Conservation (phyloP, 1,140 invertebrate species). For the Bombus sylvicola region DNA sequence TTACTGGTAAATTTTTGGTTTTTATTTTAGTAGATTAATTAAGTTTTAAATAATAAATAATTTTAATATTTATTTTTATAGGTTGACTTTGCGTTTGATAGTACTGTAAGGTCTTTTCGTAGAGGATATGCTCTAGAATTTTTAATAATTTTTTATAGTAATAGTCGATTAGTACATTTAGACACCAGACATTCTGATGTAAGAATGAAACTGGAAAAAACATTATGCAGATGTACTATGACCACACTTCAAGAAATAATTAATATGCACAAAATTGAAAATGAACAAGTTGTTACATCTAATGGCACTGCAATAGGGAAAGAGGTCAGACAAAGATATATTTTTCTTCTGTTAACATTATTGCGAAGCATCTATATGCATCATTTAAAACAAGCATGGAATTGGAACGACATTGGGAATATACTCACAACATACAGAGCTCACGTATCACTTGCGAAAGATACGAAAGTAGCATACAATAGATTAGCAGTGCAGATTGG, state of each 20-base stretch:
- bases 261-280: constrained; percentile 58
- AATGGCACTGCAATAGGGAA: constrained; percentile 60
- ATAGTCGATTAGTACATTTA: constrained; percentile 79
- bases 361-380: constrained; percentile 75
- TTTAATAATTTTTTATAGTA: constrained; percentile 85
- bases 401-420: constrained; percentile 79
- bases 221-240: constrained; percentile 72
- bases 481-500: constrained; percentile 79
- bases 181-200: constrained; percentile 62
- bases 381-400: constrained; percentile 75
- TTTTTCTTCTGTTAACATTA: constrained; percentile 78
- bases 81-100: constrained; percentile 85
- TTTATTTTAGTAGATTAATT: background rate
- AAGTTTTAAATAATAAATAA: background rate
- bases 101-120: constrained; percentile 85
- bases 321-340: constrained; percentile 80
- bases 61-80: constrained; percentile 39
- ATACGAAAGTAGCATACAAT: constrained; percentile 81
- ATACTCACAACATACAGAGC: constrained; percentile 74
- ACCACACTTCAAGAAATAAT: constrained; percentile 73
- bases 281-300: constrained; percentile 60
- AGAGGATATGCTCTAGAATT: constrained; percentile 86
- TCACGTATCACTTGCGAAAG: constrained; percentile 74
- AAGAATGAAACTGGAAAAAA: constrained; percentile 74
- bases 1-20: constrained; percentile 74